Percentiles rank a stretch among this genome's conserved stretches.
phyloP scores from a whole-genome alignment of 2,888 invertebrate genomes.

The Heliconius cydno region DNA sequence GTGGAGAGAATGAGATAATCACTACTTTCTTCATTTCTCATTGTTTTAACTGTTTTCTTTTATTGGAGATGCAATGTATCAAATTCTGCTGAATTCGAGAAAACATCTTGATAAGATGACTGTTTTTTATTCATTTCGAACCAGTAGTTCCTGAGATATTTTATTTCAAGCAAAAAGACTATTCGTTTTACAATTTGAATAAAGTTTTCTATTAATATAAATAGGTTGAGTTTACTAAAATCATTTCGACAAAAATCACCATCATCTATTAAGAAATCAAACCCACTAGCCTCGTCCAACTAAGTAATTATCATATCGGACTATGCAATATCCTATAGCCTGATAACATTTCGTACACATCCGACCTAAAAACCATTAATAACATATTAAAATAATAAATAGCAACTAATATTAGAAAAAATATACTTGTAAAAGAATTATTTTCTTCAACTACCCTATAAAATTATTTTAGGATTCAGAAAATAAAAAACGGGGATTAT shows the following conservation, averaged over 20 bases:
- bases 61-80: neutral
- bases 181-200: no score
- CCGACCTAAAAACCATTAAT: constrained; percentile 17
- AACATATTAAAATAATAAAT: neutral
- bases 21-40: neutral
- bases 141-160: no score
- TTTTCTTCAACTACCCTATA: no score
- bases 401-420: neutral
- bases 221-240: neutral
- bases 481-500: no score
- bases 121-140: no score
- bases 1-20: no score
- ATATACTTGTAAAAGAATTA: no score
- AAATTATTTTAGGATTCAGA: no score
- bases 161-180: no score
- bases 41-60: neutral
- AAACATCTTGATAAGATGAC: no score
- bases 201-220: no score
- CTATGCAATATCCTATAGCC: constrained; percentile 10
- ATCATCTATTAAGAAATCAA: constrained; percentile 1
- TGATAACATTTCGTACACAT: constrained; percentile 12
- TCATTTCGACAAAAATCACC: neutral
- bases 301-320: constrained; percentile 4
- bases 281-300: neutral
- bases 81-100: neutral